Evolutionary conservation across 2,113 vertebrate species (phyloP).

Genomic region (Scartelaos histophorus): DNA sequence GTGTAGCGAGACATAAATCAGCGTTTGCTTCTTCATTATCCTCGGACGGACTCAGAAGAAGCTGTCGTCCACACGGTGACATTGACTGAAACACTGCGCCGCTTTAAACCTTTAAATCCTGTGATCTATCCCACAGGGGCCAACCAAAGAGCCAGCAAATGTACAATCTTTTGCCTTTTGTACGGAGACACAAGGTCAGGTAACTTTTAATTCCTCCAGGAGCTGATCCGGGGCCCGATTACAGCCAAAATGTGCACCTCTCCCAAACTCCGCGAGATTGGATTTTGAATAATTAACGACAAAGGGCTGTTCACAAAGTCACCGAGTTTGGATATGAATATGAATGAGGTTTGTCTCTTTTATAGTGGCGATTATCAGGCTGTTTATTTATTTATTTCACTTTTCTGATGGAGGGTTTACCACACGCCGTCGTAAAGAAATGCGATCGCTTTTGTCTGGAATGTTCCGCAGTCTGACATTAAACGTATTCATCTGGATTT

Average conservation of each 20-base stretch:
- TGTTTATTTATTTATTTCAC: not conserved
- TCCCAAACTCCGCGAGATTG: constrained; percentile 2
- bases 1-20: not conserved
- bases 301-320: not conserved
- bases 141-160: constrained; percentile 2
- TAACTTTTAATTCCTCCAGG: not conserved
- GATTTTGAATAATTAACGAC: constrained; percentile 6
- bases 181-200: not conserved
- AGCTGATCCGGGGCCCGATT: not conserved
- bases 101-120: not conserved
- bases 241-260: not conserved
- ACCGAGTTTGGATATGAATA: not conserved
- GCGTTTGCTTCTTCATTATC: not conserved
- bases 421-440: no score
- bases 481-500: no score
- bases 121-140: not conserved
- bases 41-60: not conserved
- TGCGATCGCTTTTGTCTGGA: no score
- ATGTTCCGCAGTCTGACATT: no score
- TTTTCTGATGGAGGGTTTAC: not conserved
- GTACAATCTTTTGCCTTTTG: not conserved
- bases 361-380: not conserved
- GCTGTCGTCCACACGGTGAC: constrained; percentile 1
- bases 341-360: not conserved
- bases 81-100: not conserved